Conservation (phyloP, 2,888 invertebrate genomes). For the Melieria picta region DNA sequence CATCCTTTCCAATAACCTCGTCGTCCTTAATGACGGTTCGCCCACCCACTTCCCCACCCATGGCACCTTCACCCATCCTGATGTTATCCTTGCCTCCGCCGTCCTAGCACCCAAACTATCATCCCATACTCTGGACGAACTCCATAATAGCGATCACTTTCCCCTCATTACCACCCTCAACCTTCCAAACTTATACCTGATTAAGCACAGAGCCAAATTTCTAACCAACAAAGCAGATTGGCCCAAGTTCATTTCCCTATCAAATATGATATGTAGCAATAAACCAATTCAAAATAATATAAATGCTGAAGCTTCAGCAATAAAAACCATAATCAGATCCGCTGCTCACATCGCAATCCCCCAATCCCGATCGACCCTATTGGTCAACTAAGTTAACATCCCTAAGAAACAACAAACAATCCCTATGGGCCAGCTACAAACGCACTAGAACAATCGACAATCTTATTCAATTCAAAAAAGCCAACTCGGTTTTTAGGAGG, state of each 20-base stretch:
- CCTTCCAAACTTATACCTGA: not conserved
- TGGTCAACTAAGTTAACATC: not conserved
- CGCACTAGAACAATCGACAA: not conserved
- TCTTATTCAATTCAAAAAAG: not conserved
- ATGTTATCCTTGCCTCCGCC: too few relatives aligned
- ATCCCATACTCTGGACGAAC: not conserved
- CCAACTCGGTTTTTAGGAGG: not conserved
- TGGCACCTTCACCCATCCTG: too few relatives aligned
- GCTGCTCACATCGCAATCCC: not conserved
- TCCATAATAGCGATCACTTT: not conserved
- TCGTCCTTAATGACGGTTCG: too few relatives aligned
- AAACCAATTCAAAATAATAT: not conserved
- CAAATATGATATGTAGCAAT: not conserved
- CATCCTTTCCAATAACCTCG: too few relatives aligned
- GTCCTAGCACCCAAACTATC: not conserved
- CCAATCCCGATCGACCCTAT: not conserved
- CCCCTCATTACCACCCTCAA: not conserved
- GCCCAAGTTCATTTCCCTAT: not conserved
- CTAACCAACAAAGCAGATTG: not conserved
- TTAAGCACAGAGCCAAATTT: not conserved
- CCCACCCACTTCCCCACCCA: too few relatives aligned
- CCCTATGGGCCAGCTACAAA: not conserved
- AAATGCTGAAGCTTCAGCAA: too few relatives aligned
- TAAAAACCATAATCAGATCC: too few relatives aligned
- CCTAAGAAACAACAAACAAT: not conserved